Percentiles rank a stretch among this genome's conserved stretches.
These are phyloP conservation scores for Ophthalmolycus amberensis DNA, from an alignment of 2,113 vertebrate species.

Conservation along the genomic window DNA sequence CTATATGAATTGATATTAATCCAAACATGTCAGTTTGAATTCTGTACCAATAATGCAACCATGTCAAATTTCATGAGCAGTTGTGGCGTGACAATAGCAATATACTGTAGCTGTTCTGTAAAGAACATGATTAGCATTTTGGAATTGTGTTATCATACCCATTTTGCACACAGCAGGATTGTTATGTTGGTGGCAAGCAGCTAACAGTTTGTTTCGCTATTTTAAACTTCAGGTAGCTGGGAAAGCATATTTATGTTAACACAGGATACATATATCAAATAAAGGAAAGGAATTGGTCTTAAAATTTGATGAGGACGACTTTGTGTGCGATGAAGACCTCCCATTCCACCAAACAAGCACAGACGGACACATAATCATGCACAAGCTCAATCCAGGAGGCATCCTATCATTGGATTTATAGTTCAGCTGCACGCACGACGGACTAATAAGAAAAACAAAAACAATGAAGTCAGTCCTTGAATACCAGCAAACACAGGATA, in stretches of 20 bases:
- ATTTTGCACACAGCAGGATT: conserved; percentile 1
- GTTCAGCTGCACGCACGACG: neutral
- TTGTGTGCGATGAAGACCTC: neutral
- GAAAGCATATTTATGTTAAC: conserved; percentile 27
- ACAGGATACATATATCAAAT: conserved; percentile 5
- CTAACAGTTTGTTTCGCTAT: conserved; percentile 24
- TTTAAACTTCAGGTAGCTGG: conserved; percentile 27
- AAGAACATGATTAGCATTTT: neutral
- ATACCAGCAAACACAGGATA: conserved; percentile 30
- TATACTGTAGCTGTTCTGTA: neutral
- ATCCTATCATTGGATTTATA: neutral
- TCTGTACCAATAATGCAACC: neutral
- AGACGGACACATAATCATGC: neutral
- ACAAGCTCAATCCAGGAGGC: neutral
- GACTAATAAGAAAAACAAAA: neutral
- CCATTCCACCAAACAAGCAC: neutral
- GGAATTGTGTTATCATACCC: neutral
- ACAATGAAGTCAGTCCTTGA: conserved; percentile 38
- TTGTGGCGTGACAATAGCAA: neutral
- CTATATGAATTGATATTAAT: neutral
- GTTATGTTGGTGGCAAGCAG: neutral
- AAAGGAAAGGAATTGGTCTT: conserved; percentile 13
- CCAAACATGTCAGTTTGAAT: neutral
- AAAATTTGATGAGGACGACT: conserved; percentile 20
- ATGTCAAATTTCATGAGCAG: neutral